Conservation (phyloP, 2,113 vertebrate genomes). For the Crotalus tigris region DNA sequence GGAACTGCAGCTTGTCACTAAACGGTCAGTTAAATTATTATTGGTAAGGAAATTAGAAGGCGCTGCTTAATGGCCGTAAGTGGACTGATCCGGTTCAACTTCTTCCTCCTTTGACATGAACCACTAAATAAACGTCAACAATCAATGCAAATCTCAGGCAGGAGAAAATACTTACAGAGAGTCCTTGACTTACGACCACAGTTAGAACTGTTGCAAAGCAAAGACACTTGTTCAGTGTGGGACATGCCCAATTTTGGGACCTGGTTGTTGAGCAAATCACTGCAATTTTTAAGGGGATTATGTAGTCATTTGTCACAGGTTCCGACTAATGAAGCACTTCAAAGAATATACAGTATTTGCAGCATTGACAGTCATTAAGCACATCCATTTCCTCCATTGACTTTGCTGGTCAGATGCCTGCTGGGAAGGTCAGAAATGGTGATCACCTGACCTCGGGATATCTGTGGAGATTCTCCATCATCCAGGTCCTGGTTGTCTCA, state of each 20-base stretch:
- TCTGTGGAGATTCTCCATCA: too few species aligned
- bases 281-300: neutral
- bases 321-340: too few species aligned
- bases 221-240: neutral
- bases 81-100: neutral
- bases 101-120: neutral
- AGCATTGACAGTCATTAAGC: neutral
- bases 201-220: neutral
- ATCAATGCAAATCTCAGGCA: neutral
- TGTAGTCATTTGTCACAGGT: neutral
- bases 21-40: neutral
- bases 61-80: neutral
- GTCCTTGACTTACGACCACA: neutral
- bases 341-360: too few species aligned
- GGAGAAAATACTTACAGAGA: neutral
- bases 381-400: neutral
- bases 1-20: neutral
- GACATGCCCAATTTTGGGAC: neutral
- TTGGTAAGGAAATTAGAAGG: neutral
- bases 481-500: too few species aligned
- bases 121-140: neutral
- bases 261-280: neutral
- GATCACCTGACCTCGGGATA: neutral
- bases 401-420: neutral
- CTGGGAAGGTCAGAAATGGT: neutral